Conservation (phyloP, 1,140 invertebrate species). For the Spodoptera frugiperda region DNA sequence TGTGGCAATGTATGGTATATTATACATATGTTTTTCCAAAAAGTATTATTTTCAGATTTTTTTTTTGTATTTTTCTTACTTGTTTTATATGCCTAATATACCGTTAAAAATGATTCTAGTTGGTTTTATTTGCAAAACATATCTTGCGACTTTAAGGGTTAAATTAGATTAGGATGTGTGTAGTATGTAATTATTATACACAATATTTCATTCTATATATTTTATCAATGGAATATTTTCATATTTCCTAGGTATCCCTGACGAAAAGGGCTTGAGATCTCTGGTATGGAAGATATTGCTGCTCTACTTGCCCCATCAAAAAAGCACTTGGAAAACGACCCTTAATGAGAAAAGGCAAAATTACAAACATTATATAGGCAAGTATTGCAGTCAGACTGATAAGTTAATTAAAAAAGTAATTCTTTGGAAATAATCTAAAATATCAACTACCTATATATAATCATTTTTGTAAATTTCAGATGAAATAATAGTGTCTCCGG, state of each 20-base stretch:
- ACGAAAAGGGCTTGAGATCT: conserved; percentile 91
- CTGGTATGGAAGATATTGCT: conserved; percentile 94
- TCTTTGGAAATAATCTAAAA: no score
- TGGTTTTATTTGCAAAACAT: no score
- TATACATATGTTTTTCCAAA: not conserved
- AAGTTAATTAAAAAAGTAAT: no score
- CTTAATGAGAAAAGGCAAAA: conserved; percentile 90
- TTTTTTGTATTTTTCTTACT: no score
- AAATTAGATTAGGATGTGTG: no score
- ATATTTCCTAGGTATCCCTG: conserved; percentile 90
- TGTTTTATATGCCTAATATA: no score
- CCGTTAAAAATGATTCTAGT: no score
- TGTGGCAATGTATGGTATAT: not conserved
- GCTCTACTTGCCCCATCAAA: conserved; percentile 92
- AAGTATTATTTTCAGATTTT: no score
- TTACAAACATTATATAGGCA: conserved; percentile 94
- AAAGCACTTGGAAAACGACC: conserved; percentile 88
- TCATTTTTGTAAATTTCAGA: conserved; percentile 84
- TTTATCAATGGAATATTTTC: no score
- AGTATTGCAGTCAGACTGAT: conserved; percentile 52
- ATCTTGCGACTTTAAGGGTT: no score
- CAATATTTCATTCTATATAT: no score
- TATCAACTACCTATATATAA: not conserved
- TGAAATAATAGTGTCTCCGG: conserved; percentile 93
- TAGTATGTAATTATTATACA: no score